A percentile compares a stretch with the other conserved stretches of the same genome.
phyloP scores from a whole-genome alignment of 2,888 invertebrate species.

The Phortica okadai region DNA sequence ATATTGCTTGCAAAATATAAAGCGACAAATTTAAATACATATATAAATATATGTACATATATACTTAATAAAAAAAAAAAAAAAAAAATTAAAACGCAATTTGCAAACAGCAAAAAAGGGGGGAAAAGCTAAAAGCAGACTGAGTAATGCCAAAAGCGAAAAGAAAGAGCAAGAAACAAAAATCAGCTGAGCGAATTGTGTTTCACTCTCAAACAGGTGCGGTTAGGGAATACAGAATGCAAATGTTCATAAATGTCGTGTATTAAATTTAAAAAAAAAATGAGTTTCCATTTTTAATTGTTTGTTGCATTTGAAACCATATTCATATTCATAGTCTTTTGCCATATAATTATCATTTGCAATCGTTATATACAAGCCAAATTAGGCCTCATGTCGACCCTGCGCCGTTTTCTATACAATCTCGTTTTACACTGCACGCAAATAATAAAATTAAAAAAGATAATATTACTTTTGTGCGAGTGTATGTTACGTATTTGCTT shows the following conservation, averaged over 20 bases:
- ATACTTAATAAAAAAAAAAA: neutral
- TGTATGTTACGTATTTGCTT: neutral
- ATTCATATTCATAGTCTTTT: too few species aligned
- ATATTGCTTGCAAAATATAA: neutral
- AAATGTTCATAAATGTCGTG: too few species aligned
- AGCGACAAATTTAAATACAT: neutral
- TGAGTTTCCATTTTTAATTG: too few species aligned
- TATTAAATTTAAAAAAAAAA: too few species aligned
- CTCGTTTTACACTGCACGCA: too few species aligned
- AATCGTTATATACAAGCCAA: too few species aligned
- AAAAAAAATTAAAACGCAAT: conserved; percentile 24
- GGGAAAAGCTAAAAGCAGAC: neutral
- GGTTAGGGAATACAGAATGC: neutral
- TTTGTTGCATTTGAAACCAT: too few species aligned
- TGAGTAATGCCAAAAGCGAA: conserved; percentile 14
- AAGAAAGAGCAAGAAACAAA: conserved; percentile 3
- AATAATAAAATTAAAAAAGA: too few species aligned
- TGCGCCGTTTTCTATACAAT: too few species aligned
- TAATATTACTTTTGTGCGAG: neutral
- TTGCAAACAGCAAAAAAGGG: neutral
- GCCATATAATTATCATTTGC: too few species aligned
- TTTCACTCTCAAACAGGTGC: neutral
- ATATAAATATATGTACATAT: neutral
- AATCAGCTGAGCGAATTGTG: neutral
- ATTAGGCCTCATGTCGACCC: too few species aligned